Evolutionary conservation across 2,888 invertebrate species (phyloP), one percentile per base, ranked within the genome.

Genomic region (Ornithoptera alexandrae): DNA sequence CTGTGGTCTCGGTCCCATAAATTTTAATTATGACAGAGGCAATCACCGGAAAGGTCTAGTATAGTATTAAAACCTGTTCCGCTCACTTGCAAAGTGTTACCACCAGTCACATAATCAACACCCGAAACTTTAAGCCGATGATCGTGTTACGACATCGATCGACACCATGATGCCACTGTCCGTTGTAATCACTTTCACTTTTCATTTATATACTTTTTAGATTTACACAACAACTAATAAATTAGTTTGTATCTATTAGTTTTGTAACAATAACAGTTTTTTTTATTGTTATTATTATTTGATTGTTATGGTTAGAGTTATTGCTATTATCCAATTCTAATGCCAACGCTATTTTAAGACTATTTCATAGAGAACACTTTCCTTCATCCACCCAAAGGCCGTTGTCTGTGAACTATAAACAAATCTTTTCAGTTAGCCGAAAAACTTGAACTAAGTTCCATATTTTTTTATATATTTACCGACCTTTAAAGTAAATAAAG

Each of bases 101-200:
- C 84, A 85, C 78, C 82, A 83, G 84, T 84, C 86, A 78, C 78
- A 87, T 87, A 86, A 87, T 82, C 76, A 76, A 74, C 77, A 77
- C 75, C 77, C 76, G 78, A 81, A 78, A 78, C 81, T 79, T 78
- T 78, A 72, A 74, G 71, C 82, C 76, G 77, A 78, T 82, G 79
- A 84, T 84, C 72, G 74, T 72, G 74, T 79, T 81, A 80, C 78
- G 74, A 72, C 77, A 78, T 75, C 72, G 75, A 72, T 73, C 71
- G 69, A 36, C 69, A 68, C 72, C 71, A 73, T 77, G 72, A 74
- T 70, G 73, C 71, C 77, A 76, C 76, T 72, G 72, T 72, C 67
- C 50, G 39, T 61, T 67, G 39, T 30, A 59, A 59, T 65, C 73
- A 78, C 83, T 84, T 83, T 84, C 84, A 82, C 84, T 82, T 65